phyloP scores from a whole-genome alignment of 2,797 vertebrate genomes.

The Phoeniculus purpureus region DNA sequence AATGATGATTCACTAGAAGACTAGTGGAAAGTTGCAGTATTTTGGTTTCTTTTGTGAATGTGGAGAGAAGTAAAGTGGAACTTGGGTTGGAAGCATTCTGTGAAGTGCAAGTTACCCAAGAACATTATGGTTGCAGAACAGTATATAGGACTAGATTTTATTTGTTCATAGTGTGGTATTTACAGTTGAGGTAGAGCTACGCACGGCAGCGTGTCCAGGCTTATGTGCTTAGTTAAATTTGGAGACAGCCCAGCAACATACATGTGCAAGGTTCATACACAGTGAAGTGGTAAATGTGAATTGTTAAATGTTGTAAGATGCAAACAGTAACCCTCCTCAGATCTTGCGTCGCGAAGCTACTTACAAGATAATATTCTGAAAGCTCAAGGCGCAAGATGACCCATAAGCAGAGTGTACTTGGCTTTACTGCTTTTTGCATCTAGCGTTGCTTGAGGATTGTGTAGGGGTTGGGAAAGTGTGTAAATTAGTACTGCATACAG shows the following conservation, averaged over 20 bases:
- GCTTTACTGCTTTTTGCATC: background rate
- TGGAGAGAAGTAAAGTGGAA: background rate
- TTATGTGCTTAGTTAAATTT: background rate
- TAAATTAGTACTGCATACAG: background rate
- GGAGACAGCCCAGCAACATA: rapidly evolving
- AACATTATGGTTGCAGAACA: background rate
- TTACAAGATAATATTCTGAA: background rate
- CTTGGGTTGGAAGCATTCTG: background rate
- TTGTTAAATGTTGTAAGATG: background rate
- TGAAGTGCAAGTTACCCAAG: background rate
- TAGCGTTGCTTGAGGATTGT: background rate
- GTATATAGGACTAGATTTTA: background rate
- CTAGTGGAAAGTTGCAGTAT: background rate
- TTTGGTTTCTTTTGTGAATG: background rate
- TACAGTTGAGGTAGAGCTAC: background rate
- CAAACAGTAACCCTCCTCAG: background rate
- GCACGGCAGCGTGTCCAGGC: background rate
- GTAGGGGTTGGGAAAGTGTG: background rate
- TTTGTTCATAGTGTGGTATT: background rate
- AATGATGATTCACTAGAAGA: background rate
- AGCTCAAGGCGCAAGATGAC: background rate
- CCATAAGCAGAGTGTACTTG: background rate
- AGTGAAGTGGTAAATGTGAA: background rate
- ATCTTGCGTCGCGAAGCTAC: background rate
- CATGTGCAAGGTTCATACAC: no score